Conservation (phyloP, 2,888 invertebrate genomes). For the Apamea crenata region DNA sequence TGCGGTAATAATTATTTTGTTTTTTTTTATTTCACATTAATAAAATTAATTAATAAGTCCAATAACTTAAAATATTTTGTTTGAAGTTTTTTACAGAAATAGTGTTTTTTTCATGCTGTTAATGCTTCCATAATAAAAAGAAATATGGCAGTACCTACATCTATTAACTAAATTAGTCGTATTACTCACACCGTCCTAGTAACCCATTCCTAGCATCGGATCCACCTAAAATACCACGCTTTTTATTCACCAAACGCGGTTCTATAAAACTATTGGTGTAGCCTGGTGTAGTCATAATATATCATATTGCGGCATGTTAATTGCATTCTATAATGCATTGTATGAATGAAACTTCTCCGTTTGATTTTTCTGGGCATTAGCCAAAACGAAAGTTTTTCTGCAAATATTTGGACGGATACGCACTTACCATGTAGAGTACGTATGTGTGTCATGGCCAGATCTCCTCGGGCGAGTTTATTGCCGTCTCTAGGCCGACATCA, state of each 20-base stretch:
- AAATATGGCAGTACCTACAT: not conserved
- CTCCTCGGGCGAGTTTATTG: constrained; percentile 77
- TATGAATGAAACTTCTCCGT: constrained; percentile 78
- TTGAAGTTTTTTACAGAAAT: not conserved
- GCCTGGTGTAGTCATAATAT: not conserved
- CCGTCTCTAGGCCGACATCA: constrained; percentile 77
- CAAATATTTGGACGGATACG: constrained; percentile 75
- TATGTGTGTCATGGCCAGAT: constrained; percentile 83
- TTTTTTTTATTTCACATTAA: not conserved
- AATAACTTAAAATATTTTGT: not conserved
- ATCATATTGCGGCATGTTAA: constrained; percentile 46
- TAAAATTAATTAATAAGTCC: not conserved
- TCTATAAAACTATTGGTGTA: not conserved
- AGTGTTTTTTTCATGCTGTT: not conserved
- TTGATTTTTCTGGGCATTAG: constrained; percentile 76
- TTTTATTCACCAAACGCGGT: not conserved
- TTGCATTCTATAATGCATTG: constrained; percentile 65
- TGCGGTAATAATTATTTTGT: constrained; percentile 85
- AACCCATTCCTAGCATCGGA: constrained; percentile 31
- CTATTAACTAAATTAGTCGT: constrained; percentile 14
- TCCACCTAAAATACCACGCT: constrained; percentile 33
- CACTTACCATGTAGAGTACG: constrained; percentile 70
- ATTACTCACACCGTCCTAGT: constrained; percentile 41
- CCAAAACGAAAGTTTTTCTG: constrained; percentile 82
- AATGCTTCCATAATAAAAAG: constrained; percentile 8